Evolutionary conservation across 2,113 vertebrate species (phyloP).

Genomic region (Vimba vimba): DNA sequence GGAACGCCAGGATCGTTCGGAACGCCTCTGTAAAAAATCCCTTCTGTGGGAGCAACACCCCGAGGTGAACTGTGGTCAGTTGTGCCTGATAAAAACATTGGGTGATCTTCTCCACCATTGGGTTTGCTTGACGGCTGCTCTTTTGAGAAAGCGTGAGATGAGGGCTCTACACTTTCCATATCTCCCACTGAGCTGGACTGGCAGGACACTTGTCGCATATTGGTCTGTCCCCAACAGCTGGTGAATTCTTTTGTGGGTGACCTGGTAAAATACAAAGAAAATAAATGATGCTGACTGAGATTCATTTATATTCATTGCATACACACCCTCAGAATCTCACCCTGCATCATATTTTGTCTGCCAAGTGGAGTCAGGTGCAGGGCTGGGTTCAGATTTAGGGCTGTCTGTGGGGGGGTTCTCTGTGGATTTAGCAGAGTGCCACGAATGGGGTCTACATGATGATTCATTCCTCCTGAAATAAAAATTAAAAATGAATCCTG

Average conservation of each 20-base stretch:
- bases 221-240: conserved; percentile 75
- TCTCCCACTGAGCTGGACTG: conserved; percentile 81
- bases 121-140: conserved; percentile 77
- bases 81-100: conserved; percentile 79
- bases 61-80: conserved; percentile 72
- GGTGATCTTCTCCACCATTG: conserved; percentile 56
- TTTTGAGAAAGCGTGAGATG: conserved; percentile 66
- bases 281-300: background rate
- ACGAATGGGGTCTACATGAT: conserved; percentile 85
- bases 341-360: conserved; percentile 81
- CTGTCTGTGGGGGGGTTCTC: conserved; percentile 75
- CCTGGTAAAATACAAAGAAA: conserved; percentile 62
- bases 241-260: conserved; percentile 80
- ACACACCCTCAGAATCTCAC: conserved; percentile 69
- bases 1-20: conserved; percentile 72
- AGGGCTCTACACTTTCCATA: conserved; percentile 85
- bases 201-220: conserved; percentile 73
- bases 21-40: conserved; percentile 80
- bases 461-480: conserved; percentile 82
- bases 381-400: conserved; percentile 61
- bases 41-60: conserved; percentile 77
- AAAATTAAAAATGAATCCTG: background rate
- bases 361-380: conserved; percentile 64
- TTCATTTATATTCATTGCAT: background rate
- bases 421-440: conserved; percentile 88